A percentile compares a stretch with the other conserved stretches of the same genome.
Conservation (phyloP, 2,797 vertebrate species). For the Acropternis orthonyx region DNA sequence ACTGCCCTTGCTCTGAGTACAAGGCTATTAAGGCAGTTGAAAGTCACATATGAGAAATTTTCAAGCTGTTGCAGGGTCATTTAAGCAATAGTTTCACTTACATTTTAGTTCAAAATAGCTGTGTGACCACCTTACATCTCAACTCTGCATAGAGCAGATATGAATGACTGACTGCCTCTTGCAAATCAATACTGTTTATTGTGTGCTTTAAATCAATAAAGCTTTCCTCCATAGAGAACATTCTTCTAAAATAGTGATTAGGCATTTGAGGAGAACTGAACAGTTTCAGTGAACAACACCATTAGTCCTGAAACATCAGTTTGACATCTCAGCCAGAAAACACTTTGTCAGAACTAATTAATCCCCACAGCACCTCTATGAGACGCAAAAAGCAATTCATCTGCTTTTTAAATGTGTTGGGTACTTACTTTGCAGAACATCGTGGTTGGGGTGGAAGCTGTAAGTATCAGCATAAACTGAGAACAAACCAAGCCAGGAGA, state of each 20-base stretch:
- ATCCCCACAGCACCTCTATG: constrained; percentile 38
- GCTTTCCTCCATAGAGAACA: constrained; percentile 14
- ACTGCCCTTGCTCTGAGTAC: neutral
- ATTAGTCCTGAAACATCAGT: constrained; percentile 62
- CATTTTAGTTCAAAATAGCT: neutral
- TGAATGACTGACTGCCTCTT: constrained; percentile 21
- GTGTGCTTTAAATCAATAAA: constrained; percentile 55
- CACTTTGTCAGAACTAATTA: constrained; percentile 64
- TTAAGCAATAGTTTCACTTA: neutral
- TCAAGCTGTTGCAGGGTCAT: neutral
- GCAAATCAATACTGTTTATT: constrained; percentile 47
- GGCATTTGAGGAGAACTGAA: constrained; percentile 50
- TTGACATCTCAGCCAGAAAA: constrained; percentile 53
- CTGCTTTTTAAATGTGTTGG: constrained; percentile 22
- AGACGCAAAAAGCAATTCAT: constrained; percentile 45
- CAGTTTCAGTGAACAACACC: constrained; percentile 52
- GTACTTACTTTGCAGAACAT: constrained; percentile 28
- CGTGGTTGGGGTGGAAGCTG: neutral
- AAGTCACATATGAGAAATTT: neutral
- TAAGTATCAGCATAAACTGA: constrained; percentile 46
- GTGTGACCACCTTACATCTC: neutral
- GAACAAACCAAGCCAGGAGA: constrained; percentile 42
- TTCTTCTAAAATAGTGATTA: constrained; percentile 52
- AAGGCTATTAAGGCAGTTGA: neutral
- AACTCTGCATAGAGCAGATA: neutral